phyloP scores from a whole-genome alignment of 1,140 invertebrate genomes.

The Octopus bimaculoides region DNA sequence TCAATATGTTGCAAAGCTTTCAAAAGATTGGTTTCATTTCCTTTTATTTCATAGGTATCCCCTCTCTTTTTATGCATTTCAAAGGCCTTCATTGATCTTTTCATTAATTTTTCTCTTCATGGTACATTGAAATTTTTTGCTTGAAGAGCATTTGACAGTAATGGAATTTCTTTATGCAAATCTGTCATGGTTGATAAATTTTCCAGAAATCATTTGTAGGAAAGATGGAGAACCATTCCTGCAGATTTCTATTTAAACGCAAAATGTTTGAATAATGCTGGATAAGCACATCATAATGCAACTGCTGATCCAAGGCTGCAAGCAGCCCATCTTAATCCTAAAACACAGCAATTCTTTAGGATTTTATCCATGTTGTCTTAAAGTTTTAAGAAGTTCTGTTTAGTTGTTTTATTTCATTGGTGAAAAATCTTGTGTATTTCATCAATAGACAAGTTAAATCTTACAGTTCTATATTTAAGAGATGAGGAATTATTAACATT shows the following conservation, averaged over 20 bases:
- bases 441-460: not conserved
- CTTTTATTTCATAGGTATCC: not conserved
- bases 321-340: not conserved
- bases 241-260: not conserved
- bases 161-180: not conserved
- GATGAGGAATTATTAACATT: no score
- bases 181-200: not conserved
- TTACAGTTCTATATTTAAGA: no score
- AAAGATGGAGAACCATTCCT: conserved; percentile 1
- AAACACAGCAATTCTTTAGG: not conserved
- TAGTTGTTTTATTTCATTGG: not conserved
- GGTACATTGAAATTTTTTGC: not conserved
- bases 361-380: conserved; percentile 1
- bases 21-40: not conserved
- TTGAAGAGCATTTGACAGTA: conserved; percentile 2
- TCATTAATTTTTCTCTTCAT: not conserved
- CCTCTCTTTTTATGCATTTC: not conserved
- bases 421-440: conserved; percentile 4
- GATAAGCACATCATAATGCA: conserved; percentile 4
- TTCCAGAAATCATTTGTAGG: not conserved
- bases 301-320: conserved; percentile 1
- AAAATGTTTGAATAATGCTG: not conserved
- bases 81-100: not conserved
- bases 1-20: not conserved
- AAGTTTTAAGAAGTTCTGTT: not conserved